phyloP scores from a whole-genome alignment of 35 echinoderm and acorn worm genomes.

The Ptychodera flava region DNA sequence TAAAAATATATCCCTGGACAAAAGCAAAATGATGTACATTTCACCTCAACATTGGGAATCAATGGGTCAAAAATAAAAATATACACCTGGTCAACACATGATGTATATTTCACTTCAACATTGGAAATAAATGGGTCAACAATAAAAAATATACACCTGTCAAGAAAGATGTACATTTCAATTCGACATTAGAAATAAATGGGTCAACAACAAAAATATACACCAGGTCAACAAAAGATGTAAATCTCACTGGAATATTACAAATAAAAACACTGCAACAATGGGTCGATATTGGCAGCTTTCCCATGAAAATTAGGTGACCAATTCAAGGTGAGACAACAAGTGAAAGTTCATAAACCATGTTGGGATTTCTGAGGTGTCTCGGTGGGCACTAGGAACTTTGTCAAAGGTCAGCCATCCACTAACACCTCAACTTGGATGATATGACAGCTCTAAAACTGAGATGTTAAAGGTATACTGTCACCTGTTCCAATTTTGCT shows the following conservation, averaged over 20 bases:
- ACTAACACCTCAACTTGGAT: no score
- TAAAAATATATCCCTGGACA: neutral
- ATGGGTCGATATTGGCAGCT: neutral
- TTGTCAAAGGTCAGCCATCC: no score
- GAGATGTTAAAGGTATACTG: no score
- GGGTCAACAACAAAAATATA: neutral
- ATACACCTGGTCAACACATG: neutral
- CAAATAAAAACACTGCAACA: neutral
- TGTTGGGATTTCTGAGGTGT: no score
- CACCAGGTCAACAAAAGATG: neutral
- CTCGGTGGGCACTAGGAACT: no score
- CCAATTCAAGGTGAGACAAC: no score
- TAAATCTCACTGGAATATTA: neutral
- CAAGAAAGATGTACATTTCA: neutral
- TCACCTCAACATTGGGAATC: no score
- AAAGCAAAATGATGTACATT: constrained; percentile 12
- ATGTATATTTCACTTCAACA: neutral
- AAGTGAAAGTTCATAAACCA: no score
- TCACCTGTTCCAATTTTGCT: no score
- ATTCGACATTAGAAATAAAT: neutral
- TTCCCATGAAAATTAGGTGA: no score
- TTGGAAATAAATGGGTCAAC: neutral
- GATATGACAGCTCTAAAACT: no score
- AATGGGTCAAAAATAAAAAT: no score
- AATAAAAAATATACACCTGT: neutral